A percentile compares a stretch with the other conserved stretches of the same genome.
phyloP scores from a whole-genome alignment of 2,797 vertebrate genomes.

The Ptychadena robeensis region DNA sequence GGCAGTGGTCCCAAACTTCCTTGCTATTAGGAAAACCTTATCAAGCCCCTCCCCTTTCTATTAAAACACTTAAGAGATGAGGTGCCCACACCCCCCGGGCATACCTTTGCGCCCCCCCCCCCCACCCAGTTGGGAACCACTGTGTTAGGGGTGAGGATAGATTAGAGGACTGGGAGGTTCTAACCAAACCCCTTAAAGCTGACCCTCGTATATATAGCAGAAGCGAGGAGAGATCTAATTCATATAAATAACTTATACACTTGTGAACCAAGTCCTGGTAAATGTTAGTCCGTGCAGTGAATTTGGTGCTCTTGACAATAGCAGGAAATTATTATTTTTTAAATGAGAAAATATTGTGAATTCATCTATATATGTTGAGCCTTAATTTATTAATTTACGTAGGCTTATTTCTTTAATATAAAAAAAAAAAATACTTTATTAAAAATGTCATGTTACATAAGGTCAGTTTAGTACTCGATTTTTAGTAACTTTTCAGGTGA shows the following conservation, averaged over 20 bases:
- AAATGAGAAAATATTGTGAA: constrained; percentile 63
- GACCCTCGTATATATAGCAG: too few relatives aligned
- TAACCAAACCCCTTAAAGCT: too few relatives aligned
- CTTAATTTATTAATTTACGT: constrained; percentile 73
- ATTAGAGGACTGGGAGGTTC: too few relatives aligned
- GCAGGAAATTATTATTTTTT: constrained; percentile 64
- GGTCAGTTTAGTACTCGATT: constrained; percentile 46
- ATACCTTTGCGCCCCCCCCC: too few relatives aligned
- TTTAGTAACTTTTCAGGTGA: constrained; percentile 12
- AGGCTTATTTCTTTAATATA: constrained; percentile 65
- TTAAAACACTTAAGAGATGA: too few relatives aligned
- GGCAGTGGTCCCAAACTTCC: too few relatives aligned
- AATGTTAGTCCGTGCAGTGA: constrained; percentile 66
- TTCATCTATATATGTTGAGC: constrained; percentile 65
- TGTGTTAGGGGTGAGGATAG: too few relatives aligned
- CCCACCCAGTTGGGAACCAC: too few relatives aligned
- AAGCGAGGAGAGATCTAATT: constrained; percentile 15
- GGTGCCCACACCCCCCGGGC: too few relatives aligned
- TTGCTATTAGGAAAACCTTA: too few relatives aligned
- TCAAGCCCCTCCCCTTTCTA: too few relatives aligned
- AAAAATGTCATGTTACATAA: constrained; percentile 61
- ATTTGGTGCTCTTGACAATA: constrained; percentile 69
- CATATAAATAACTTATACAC: constrained; percentile 54
- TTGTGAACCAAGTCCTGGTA: constrained; percentile 66
- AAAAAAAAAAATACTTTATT: constrained; percentile 65